Percentiles rank a stretch among this genome's conserved stretches.
phyloP scores from a whole-genome alignment of 2,113 vertebrate species.

The Paradoxurus hermaphroditus region DNA sequence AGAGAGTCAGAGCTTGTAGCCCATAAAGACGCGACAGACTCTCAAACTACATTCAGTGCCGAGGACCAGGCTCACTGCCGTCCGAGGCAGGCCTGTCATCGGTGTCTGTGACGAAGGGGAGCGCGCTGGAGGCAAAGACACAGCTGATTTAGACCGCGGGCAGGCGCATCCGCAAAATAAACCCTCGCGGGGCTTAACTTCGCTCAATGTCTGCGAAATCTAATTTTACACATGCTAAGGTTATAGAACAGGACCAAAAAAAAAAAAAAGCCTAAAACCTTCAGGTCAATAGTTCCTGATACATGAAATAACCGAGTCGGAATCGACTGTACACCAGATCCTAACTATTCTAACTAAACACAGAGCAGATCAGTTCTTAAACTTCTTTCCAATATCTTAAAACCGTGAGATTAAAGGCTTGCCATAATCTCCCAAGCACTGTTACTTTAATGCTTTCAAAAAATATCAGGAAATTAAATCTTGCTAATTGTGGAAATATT shows the following conservation, averaged over 20 bases:
- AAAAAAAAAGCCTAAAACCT: neutral
- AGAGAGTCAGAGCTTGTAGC: slow-evolving; percentile 55
- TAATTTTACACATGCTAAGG: slow-evolving; percentile 12
- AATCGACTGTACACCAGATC: neutral
- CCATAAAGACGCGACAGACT: slow-evolving; percentile 57
- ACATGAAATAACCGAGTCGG: neutral
- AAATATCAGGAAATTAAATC: neutral
- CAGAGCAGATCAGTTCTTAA: neutral
- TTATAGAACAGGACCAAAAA: neutral
- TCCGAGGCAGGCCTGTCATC: slow-evolving; percentile 52
- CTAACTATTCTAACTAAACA: neutral
- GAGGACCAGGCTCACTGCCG: slow-evolving; percentile 67
- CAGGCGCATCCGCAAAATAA: slow-evolving; percentile 70
- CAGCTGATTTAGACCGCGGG: slow-evolving; percentile 72
- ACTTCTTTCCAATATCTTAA: neutral
- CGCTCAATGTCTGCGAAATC: slow-evolving; percentile 31
- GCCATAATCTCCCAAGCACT: neutral
- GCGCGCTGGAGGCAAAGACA: slow-evolving; percentile 79
- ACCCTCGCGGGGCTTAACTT: neutral
- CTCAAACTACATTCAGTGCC: slow-evolving; percentile 61
- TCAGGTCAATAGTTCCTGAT: neutral
- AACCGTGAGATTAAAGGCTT: neutral
- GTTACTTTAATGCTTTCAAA: neutral
- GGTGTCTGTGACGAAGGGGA: slow-evolving; percentile 76
- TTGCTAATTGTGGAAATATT: neutral